Base-by-base conservation (phyloP, 2,888 invertebrate genomes). In the Physocephala rufipes region DNA sequence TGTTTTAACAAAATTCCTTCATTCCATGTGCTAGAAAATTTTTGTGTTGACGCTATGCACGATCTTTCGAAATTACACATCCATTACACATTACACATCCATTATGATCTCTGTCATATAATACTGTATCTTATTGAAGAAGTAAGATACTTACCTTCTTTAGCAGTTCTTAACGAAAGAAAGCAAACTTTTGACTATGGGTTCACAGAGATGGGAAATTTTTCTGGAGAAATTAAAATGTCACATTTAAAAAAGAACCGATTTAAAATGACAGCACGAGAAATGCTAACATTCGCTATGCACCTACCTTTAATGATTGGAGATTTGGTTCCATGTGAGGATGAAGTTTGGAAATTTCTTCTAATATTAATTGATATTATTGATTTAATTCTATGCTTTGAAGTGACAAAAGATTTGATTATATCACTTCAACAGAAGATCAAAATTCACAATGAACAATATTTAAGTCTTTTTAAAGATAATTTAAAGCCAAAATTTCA, bases 271-370 rank as follows among this genome's bases (percentile, higher is more conserved):
- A 68, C 71, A 19, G 71, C 68, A 53, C 49, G 68, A 43, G 68
- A 68, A 62, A 71, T 68, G 68, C 47, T 36, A 21, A 68, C 62
- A 19, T 71, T 71, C 21, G 62, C 59, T 28, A 30, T 51, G 15
- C 51, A 71, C 62, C 67, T 71, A 21, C 67, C 67, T 12, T 51
- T 67, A 59, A 68, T 71, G 67, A 64, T 68, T 28, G 71, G 68
- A 16, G 47, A 66, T 30, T 43, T 66, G 2, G 51, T 66, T 55
- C 53, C 51, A 16, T 24, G n/a, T 49, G 30, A 67, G 51, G 51
- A 71, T 49, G 49, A 65, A 53, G 71, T 71, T 49, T 71, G 67
- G 71, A 51, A 30, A 61, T 71, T 61, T 67, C 43, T 71, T 13
- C 47, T 65, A 49, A 66, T 24, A 15, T 49, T 66, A 67, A 21